Percentiles rank a stretch among this genome's conserved stretches.
Evolutionary conservation across 2,113 vertebrate genomes (phyloP).

Genomic region (Piaya cayana): DNA sequence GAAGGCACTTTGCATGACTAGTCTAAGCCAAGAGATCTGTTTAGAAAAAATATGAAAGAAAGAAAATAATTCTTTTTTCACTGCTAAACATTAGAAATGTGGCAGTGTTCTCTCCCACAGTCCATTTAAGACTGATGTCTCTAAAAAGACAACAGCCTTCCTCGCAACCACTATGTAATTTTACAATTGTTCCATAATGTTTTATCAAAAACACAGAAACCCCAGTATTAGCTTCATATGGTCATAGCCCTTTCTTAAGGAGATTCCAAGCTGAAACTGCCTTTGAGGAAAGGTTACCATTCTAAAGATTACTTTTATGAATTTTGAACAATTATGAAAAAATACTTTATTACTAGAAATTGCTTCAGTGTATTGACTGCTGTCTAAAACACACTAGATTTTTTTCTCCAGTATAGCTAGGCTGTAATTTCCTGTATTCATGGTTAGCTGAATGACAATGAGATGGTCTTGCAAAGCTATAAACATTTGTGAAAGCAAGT

Average conservation of each 20-base stretch:
- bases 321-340: neutral
- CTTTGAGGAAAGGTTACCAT: neutral
- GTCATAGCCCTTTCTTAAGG: neutral
- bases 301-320: neutral
- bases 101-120: neutral
- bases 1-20: neutral
- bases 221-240: neutral
- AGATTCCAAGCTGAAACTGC: neutral
- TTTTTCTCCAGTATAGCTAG: neutral
- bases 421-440: neutral
- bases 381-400: neutral
- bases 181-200: neutral
- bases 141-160: neutral
- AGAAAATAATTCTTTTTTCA: neutral
- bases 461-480: neutral
- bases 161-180: neutral
- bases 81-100: neutral
- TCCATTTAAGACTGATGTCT: neutral
- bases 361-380: neutral
- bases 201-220: neutral
- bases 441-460: neutral
- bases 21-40: neutral
- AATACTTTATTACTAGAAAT: neutral
- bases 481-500: neutral
- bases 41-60: neutral